phyloP scores from a whole-genome alignment of 2,113 vertebrate genomes.

The Phalacrocorax carbo region DNA sequence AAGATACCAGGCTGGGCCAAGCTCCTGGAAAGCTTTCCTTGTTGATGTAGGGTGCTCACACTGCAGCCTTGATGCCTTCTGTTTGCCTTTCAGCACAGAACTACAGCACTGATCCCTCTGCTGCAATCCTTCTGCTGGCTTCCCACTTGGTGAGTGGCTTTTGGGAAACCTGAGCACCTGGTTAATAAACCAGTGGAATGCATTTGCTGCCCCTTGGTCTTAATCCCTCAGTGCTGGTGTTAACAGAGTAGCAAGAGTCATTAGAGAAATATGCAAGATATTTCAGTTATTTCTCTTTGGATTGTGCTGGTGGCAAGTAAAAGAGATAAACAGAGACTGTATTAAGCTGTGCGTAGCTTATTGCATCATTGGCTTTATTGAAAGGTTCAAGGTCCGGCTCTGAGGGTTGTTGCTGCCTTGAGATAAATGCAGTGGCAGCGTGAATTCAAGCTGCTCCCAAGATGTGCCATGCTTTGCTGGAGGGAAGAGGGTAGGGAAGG shows the following conservation, averaged over 20 bases:
- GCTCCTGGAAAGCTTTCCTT: neutral
- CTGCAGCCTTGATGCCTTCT: neutral
- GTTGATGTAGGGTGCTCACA: neutral
- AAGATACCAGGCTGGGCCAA: neutral
- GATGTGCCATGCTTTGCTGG: neutral
- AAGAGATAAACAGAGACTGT: neutral
- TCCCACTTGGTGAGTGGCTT: neutral
- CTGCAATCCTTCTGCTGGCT: neutral
- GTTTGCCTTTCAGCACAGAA: neutral
- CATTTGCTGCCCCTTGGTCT: neutral
- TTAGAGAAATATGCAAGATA: constrained; percentile 48
- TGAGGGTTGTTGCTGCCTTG: neutral
- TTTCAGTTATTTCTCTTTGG: constrained; percentile 41
- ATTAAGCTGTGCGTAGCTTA: neutral
- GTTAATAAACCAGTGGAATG: neutral
- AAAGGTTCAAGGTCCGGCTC: neutral
- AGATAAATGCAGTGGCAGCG: neutral
- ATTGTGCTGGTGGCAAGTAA: constrained; percentile 17
- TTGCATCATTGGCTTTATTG: constrained; percentile 10
- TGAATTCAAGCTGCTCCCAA: neutral
- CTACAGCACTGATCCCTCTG: neutral
- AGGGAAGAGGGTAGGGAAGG: neutral
- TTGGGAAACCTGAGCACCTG: neutral
- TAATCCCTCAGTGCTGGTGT: neutral
- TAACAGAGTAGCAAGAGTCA: neutral